Base-by-base conservation (phyloP, 2,113 vertebrate genomes). In the Vidua chalybeata region DNA sequence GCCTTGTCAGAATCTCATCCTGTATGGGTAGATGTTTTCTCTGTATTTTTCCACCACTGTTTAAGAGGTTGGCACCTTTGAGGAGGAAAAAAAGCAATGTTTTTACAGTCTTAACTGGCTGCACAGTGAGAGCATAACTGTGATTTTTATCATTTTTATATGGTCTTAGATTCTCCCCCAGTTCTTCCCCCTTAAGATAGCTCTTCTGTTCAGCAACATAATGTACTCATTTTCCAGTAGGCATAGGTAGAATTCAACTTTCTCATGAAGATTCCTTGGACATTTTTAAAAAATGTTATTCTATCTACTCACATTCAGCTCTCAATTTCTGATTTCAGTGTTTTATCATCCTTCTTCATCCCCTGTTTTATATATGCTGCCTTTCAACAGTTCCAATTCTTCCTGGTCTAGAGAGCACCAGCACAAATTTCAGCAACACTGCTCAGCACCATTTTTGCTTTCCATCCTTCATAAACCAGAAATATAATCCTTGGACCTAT, bases 361-460 rank as follows among this genome's bases (percentile, higher is more conserved):
- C 12, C 35, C 23, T 71, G 3, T 54, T 94, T 91, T 75, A 69
- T 69, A 39, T 81, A 39, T 81, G 26, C 56, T 72, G 66, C 46
- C 54, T 93, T 86, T 92, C 72, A 91, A 71, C 74, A 62, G n/a
- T 63, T 84, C 74, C 58, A 85, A 31, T 58, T 88, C 58, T 76
- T 52, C 46, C 72, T 83, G 58, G 37, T 91, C 59, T 87, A 24
- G 31, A 74, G 46, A 91, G 28, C 54, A 83, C n/a, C 31, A 85
- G 58, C 37, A 85, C 20, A 88, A 76, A 80, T 93, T 94, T 93
- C 90, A 90, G 82, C 82, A 83, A 66, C 33, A 46, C 24, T 79
- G 39, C 46, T 91, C 54, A 73, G 23, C 71, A 67, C 17, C 49
- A 35, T 64, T 95, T 94, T 61, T 85, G 6, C 37, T 79, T 92